Base-by-base conservation (phyloP, 1,140 invertebrate genomes). In the Oncopodura yosiiana region DNA sequence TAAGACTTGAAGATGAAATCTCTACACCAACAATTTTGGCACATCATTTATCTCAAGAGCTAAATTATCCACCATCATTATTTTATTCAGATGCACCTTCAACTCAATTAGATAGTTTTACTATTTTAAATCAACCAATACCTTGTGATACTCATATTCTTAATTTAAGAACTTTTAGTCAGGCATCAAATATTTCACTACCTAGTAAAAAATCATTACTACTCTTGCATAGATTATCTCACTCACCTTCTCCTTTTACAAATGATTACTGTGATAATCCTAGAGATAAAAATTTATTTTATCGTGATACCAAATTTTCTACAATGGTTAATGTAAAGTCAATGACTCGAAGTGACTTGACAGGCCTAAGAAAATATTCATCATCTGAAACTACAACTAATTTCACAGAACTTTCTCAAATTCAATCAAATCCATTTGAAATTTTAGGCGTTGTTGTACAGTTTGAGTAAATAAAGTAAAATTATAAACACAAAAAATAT, bases 111-210 rank as follows among this genome's bases (percentile, higher is more conserved):
- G 14, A 45, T 6, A 1, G 5, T 27, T 44, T 41, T 6, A 18
- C 18, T 8, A 8, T 53, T 14, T 53, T 53, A 5, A 45, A 16
- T 16, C 71, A 79, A 43, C 76, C 82, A 21, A 78, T 92, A 42
- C 87, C 89, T 0, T 84, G 85, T 56, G 87, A 91, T 64, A 70
- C 88, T 1, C 87, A 92, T 67, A 60, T 94, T 49, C 66, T 94
- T 39, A 88, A 82, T 53, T 68, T 94, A 8, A 77, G 89, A 26
- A 91, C 88, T 0, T 77, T 86, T 56, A 81, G 87, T 1, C 84
- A 89, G 66, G 74, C 78, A 14, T 77, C 78, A 41, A 77, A 86
- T 56, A 79, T 86, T 60, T 84, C 85, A 66, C 87, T 87, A 1
- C 82, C 84, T 4, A 75, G 75, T 11, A 49, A 32, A 21, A 82